Evolutionary conservation across 2,888 invertebrate genomes (phyloP).

Genomic region (Onthophagus sagittarius): DNA sequence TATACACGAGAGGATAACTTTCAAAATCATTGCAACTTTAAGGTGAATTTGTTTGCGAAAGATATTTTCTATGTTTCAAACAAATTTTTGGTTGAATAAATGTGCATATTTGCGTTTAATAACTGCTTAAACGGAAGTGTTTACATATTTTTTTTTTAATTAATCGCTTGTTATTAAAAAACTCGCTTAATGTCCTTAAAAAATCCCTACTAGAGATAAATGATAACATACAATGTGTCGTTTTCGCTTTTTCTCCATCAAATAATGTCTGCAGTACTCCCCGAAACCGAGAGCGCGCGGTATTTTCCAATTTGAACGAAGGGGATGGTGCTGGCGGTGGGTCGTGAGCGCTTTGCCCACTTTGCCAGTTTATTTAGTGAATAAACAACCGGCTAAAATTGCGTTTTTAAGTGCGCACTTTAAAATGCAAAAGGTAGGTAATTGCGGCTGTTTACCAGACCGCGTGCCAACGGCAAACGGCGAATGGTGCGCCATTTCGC

Average conservation of each 20-base stretch:
- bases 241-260: constrained; percentile 14
- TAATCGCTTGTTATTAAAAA: neutral
- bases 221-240: constrained; percentile 10
- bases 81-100: too few relatives aligned
- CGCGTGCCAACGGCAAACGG: constrained; percentile 16
- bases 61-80: too few relatives aligned
- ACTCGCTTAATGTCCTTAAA: neutral
- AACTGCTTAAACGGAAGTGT: neutral
- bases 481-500: neutral
- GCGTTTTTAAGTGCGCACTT: constrained; percentile 10
- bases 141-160: neutral
- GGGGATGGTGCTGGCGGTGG: neutral
- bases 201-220: neutral
- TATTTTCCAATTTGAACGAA: constrained; percentile 8
- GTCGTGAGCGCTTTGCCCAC: neutral
- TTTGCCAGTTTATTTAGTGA: constrained; percentile 4
- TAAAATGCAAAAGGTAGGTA: constrained; percentile 14
- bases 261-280: neutral
- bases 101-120: neutral
- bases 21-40: too few relatives aligned
- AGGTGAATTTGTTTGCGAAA: too few relatives aligned
- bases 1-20: too few relatives aligned
- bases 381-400: constrained; percentile 7
- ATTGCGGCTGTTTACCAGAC: constrained; percentile 21
- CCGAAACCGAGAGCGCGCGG: neutral